Percentiles rank a stretch among this genome's conserved stretches.
phyloP scores from a whole-genome alignment of 1,140 invertebrate species.

The Neodiprion pinetum region DNA sequence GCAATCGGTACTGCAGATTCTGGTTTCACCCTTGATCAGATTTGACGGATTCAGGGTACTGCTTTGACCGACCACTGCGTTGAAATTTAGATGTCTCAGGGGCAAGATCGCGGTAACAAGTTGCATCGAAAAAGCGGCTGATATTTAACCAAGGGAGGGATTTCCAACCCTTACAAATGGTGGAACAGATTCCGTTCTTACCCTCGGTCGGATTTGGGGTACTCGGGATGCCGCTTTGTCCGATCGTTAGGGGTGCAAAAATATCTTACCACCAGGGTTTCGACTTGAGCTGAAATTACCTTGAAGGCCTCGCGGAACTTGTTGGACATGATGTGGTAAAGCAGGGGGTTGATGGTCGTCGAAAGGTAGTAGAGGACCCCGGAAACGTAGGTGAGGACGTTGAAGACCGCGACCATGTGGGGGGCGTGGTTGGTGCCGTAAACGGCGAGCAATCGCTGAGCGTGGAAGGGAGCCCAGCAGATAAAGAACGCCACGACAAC shows the following conservation, averaged over 20 bases:
- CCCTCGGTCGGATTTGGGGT: not conserved
- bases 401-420: constrained; percentile 39
- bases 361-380: constrained; percentile 84
- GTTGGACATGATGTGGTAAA: constrained; percentile 88
- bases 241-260: not conserved
- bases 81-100: too few species aligned
- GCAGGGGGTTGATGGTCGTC: constrained; percentile 82
- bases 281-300: constrained; percentile 56
- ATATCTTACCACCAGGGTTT: not conserved
- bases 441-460: constrained; percentile 81
- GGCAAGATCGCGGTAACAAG: too few species aligned
- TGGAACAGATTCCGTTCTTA: not conserved
- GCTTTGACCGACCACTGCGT: too few species aligned
- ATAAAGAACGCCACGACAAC: constrained; percentile 92
- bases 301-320: constrained; percentile 85
- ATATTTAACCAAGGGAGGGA: too few species aligned
- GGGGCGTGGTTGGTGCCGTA: constrained; percentile 64
- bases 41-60: too few species aligned
- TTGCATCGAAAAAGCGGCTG: too few species aligned
- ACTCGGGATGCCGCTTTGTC: not conserved
- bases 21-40: too few species aligned
- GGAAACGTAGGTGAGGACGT: constrained; percentile 74
- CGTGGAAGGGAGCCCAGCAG: constrained; percentile 94
- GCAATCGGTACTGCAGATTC: too few species aligned
- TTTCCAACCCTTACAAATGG: not conserved